Base-by-base conservation (phyloP, 2,888 invertebrate genomes). In the Lordiphosa fenestrarum region DNA sequence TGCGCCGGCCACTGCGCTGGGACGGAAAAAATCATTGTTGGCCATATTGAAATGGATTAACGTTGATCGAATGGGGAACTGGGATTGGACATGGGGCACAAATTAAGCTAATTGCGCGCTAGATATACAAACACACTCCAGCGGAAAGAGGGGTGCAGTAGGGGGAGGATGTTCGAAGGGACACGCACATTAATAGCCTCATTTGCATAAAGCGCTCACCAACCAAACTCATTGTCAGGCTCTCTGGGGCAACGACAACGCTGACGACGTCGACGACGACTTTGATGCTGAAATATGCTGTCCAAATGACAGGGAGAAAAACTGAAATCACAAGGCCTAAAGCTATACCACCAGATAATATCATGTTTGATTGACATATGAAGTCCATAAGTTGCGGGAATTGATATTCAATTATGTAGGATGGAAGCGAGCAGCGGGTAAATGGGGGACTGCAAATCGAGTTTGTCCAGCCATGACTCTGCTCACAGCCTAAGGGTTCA, bases 61-160 rank as follows among this genome's bases (percentile, higher is more conserved):
- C 83, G 74, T 80, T 81, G 80, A 81, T 81, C 80, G 67, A 57
- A 54, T 56, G 48, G 39, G 42, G 62, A 47, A 48, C 23, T 59
- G 46, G 55, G 58, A 55, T 44, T 50, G 47, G 46, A 54, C 48
- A 50, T 44, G 39, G 40, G 64, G 69, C 74, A 71, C 76, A 78
- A 82, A 81, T 83, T 83, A 83, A 83, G 77, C 84, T 83, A 83
- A 83, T 83, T 83, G 83, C 83, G 73, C 64, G 66, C 73, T 68
- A 73, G 69, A 77, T 75, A 73, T 63, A 57, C 56, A 64, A 65
- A 58, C 50, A 59, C 53, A 60, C 52, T 46, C 58, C 41, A 7
- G 38, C 53, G 47, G 46, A 1, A 12, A 15, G 57, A 19, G 12
- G 19, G 35, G 36, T 1, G 48, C 38, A 23, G 7, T 33, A 15